Conservation (phyloP, 2,113 vertebrate genomes). For the Strigops habroptila region DNA sequence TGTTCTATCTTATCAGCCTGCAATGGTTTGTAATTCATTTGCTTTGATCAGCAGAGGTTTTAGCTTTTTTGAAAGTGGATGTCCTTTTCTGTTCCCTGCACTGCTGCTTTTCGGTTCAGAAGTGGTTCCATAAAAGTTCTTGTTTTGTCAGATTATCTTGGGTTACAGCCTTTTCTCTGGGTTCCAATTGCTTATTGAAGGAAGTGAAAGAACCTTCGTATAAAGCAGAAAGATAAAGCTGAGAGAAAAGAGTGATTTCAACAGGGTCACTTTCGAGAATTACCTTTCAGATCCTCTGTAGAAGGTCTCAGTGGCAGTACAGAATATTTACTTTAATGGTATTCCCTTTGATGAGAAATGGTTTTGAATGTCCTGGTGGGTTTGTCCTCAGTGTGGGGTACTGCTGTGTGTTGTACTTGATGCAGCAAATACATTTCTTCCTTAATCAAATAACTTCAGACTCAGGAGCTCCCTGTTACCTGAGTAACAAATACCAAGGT, state of each 20-base stretch:
- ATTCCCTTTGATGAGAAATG: not conserved
- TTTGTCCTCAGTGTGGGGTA: not conserved
- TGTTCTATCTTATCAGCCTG: not conserved
- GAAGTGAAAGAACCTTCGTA: not conserved
- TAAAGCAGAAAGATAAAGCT: not conserved
- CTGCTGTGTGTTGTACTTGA: not conserved
- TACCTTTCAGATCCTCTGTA: not conserved
- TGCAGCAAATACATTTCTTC: not conserved
- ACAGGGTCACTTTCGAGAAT: not conserved
- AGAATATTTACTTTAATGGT: not conserved
- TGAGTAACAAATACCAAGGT: accelerated
- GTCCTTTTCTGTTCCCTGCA: not conserved
- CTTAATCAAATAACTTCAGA: not conserved
- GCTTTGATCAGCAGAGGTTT: not conserved
- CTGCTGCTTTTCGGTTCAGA: not conserved
- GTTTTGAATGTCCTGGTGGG: not conserved
- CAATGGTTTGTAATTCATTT: not conserved
- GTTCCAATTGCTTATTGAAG: not conserved
- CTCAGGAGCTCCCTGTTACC: not conserved
- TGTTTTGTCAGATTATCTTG: not conserved
- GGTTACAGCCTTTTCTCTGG: not conserved
- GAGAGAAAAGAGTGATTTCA: not conserved
- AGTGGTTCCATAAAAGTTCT: not conserved
- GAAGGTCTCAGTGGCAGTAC: not conserved
- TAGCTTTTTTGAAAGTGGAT: not conserved